These are phyloP conservation scores for Cydia amplana DNA, from an alignment of 1,140 invertebrate species.

Conservation along the genomic window DNA sequence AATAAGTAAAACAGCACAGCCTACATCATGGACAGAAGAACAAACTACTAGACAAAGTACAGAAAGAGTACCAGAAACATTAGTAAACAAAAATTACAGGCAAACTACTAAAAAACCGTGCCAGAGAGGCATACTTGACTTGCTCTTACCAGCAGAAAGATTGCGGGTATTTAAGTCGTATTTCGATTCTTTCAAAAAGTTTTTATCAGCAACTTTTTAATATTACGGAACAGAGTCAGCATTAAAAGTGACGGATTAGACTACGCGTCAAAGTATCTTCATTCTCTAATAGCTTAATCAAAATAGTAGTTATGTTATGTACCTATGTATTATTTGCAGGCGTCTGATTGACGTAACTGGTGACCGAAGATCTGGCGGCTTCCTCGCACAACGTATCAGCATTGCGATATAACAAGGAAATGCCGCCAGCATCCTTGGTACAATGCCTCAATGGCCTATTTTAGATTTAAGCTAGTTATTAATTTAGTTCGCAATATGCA, in stretches of 20 bases:
- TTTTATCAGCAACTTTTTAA: conserved; percentile 56
- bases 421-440: too few relatives aligned
- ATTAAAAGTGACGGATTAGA: neutral
- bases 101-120: conserved; percentile 38
- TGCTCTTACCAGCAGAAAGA: conserved; percentile 53
- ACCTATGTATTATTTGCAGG: too few relatives aligned
- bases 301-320: too few relatives aligned
- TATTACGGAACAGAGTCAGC: neutral
- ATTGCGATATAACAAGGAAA: too few relatives aligned
- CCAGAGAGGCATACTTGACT: conserved; percentile 54
- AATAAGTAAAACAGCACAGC: neutral
- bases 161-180: conserved; percentile 55
- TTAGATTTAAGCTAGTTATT: too few relatives aligned
- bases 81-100: neutral
- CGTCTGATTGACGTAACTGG: too few relatives aligned
- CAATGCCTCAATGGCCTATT: too few relatives aligned
- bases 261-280: too few relatives aligned
- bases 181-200: conserved; percentile 49
- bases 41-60: neutral
- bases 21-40: neutral
- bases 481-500: too few relatives aligned
- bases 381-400: too few relatives aligned
- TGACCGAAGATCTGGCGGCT: too few relatives aligned
- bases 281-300: too few relatives aligned
- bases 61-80: neutral